phyloP scores from a whole-genome alignment of 2,888 invertebrate species.

The Pollenia angustigena region DNA sequence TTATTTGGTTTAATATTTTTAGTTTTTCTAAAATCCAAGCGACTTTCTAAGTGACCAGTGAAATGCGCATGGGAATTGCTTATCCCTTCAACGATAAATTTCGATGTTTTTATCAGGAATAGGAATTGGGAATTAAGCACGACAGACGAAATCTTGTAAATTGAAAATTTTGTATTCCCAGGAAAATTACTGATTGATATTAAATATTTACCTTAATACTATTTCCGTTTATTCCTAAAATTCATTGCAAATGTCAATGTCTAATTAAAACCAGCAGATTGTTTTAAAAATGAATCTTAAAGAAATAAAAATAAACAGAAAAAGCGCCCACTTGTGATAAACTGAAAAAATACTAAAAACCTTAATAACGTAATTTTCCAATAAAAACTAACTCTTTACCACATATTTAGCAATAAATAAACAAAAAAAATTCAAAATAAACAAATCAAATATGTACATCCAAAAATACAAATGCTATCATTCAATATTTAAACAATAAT shows the following conservation, averaged over 20 bases:
- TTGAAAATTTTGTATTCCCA: too few species aligned
- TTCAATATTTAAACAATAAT: not conserved
- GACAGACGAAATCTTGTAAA: too few species aligned
- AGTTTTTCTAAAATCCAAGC: too few species aligned
- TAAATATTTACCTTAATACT: too few species aligned
- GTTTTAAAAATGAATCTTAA: slow-evolving; percentile 10
- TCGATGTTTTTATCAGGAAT: too few species aligned
- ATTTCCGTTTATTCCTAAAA: not conserved
- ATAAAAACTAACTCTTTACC: not conserved
- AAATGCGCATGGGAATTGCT: too few species aligned
- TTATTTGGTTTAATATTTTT: too few species aligned
- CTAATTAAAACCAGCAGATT: not conserved
- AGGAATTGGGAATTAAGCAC: too few species aligned
- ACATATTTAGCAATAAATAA: not conserved
- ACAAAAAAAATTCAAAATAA: not conserved
- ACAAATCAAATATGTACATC: too few species aligned
- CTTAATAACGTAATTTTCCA: slow-evolving; percentile 12
- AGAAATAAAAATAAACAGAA: slow-evolving; percentile 11
- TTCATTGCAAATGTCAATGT: slow-evolving; percentile 13
- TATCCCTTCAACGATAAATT: too few species aligned
- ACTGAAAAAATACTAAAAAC: not conserved
- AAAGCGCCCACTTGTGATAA: slow-evolving; percentile 30
- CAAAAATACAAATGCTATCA: slow-evolving; percentile 5
- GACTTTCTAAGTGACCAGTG: too few species aligned
- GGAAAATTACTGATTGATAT: too few species aligned